Evolutionary conservation across 2,113 vertebrate genomes (phyloP).

Genomic region (Chloropsis hardwickii): DNA sequence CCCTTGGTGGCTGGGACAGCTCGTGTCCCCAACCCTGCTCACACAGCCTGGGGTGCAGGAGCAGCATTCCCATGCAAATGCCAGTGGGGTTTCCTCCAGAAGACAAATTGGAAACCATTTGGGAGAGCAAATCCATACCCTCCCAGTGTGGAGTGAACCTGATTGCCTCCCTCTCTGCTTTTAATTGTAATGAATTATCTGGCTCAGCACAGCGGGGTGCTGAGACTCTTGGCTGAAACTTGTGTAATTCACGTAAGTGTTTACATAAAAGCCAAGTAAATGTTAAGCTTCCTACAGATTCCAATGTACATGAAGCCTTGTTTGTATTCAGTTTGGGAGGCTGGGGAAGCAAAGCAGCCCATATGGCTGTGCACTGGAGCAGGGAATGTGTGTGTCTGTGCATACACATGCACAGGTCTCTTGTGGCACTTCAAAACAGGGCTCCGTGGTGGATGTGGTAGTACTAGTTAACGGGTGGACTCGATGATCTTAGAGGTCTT

Average conservation of each 20-base stretch:
- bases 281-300: conserved; percentile 54
- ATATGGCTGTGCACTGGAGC: neutral
- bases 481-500: neutral
- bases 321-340: neutral
- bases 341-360: neutral
- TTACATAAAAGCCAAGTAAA: conserved; percentile 63
- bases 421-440: neutral
- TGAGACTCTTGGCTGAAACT: conserved; percentile 33
- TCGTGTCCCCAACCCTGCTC: fast-evolving
- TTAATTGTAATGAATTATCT: conserved; percentile 54
- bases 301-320: neutral
- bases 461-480: neutral
- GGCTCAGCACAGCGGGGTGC: neutral
- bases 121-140: neutral
- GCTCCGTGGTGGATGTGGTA: neutral
- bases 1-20: neutral
- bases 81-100: neutral
- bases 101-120: conserved; percentile 11
- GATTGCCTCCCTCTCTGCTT: conserved; percentile 42
- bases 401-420: neutral
- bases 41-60: neutral
- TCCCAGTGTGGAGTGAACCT: neutral
- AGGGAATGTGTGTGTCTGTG: neutral
- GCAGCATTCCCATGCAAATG: neutral
- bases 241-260: conserved; percentile 45